Evolutionary conservation across 1,140 invertebrate genomes (phyloP).

Genomic region (Lepidurus couesii): DNA sequence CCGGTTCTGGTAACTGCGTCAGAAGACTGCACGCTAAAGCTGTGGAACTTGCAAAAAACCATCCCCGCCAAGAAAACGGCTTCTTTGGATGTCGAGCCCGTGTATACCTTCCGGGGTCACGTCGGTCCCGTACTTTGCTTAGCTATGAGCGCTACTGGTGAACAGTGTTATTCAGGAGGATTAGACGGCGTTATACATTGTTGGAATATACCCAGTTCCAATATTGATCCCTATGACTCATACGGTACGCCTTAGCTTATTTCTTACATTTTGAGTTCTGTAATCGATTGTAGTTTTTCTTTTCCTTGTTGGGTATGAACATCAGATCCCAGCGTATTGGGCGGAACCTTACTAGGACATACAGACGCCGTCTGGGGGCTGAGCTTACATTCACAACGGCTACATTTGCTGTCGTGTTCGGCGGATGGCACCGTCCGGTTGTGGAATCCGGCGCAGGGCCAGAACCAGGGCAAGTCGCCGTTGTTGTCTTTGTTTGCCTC

Average conservation of each 20-base stretch:
- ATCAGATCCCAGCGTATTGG: constrained; percentile 78
- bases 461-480: constrained; percentile 59
- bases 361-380: constrained; percentile 96
- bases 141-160: constrained; percentile 83
- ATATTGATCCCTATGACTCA: constrained; percentile 95
- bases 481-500: constrained; percentile 77
- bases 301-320: constrained; percentile 26
- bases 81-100: constrained; percentile 92
- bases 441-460: constrained; percentile 63
- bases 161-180: constrained; percentile 90
- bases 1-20: constrained; percentile 95
- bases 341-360: constrained; percentile 74
- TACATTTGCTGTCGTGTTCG: constrained; percentile 84
- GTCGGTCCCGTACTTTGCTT: constrained; percentile 87
- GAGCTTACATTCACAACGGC: constrained; percentile 67
- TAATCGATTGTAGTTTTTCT: constrained; percentile 27
- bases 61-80: constrained; percentile 93
- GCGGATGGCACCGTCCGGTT: constrained; percentile 90
- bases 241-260: constrained; percentile 55
- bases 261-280: not conserved
- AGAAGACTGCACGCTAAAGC: constrained; percentile 96
- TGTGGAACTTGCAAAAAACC: constrained; percentile 98
- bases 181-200: constrained; percentile 88
- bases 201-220: constrained; percentile 90
- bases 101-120: constrained; percentile 96